Evolutionary conservation across 53 echinoderm and acorn worm species (phyloP), one percentile per base, ranked within the genome.

Genomic region (Luidia sarsii): DNA sequence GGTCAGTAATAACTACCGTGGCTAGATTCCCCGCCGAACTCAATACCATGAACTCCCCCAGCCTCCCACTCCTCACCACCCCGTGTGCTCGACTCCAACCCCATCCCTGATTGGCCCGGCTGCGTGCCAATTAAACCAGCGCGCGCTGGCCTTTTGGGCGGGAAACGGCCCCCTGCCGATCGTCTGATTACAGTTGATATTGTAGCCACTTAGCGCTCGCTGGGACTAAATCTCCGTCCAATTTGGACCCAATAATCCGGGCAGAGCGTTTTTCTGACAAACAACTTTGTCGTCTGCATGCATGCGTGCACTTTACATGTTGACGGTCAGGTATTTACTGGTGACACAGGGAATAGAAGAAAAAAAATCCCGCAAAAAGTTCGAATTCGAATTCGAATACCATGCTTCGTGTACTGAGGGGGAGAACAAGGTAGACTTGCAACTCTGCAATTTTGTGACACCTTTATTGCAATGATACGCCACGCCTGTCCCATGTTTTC

Each of bases 161-260:
- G 77, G 77, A 77, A 77, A 13, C 11, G 50, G 48, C 48, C 65
- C 54, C 82, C 35, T 22, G 82, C 87, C 74, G 88, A 34, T 82
- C 23, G 24, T 36, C 51, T 75, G 82, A 82, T 88, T 88, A 88
- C 35, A 59, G 88, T 82, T 88, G 88, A 88, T 82, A 88, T 88
- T 88, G 88, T 88, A 82, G 65, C 88, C 88, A 88, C 82, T 88
- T 88, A 88, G 68, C 45, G 19, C 77, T 48, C 77, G 45, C 33
- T 61, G 46, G 61, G 77, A 61, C 77, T 77, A 77, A 77, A 77
- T 45, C 60, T 35, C 61, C 77, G 38, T n/a, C 45, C 59, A 57
- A 77, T 60, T 77, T 77, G 60, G 77, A 77, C 31, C 59, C 77
- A 61, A 77, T 77, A 60, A n/a, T 60, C 31, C 11, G 33, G 61